A percentile compares a stretch with the other conserved stretches of the same genome.
phyloP scores from a whole-genome alignment of 2,113 vertebrate genomes.

The Dipodomys merriami region DNA sequence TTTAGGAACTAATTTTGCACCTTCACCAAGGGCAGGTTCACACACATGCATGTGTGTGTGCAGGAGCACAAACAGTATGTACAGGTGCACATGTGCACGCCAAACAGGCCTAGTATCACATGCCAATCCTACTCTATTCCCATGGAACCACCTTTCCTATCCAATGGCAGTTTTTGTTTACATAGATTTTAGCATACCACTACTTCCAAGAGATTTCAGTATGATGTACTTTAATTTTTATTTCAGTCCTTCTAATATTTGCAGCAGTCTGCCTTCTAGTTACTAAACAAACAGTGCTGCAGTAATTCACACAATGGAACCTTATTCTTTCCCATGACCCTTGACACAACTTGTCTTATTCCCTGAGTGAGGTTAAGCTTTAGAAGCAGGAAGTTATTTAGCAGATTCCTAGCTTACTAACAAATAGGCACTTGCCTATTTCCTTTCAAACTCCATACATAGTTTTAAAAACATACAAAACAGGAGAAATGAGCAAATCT shows the following conservation, averaged over 20 bases:
- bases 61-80: too few relatives aligned
- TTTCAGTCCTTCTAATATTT: not conserved
- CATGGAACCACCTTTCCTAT: not conserved
- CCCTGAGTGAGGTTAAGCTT: not conserved
- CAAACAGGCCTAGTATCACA: not conserved
- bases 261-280: not conserved
- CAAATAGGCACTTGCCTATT: not conserved
- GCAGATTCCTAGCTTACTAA: not conserved
- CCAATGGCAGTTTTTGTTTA: not conserved
- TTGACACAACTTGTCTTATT: not conserved
- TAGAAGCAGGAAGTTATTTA: not conserved
- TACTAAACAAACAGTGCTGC: not conserved
- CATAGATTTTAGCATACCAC: not conserved
- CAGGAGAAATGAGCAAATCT: slow-evolving; percentile 29
- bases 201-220: not conserved
- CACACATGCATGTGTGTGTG: too few relatives aligned
- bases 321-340: not conserved
- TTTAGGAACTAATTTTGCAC: not conserved
- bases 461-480: slow-evolving; percentile 34
- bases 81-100: not conserved
- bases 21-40: not conserved
- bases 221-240: not conserved
- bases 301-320: not conserved
- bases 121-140: too few relatives aligned
- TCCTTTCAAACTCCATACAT: slow-evolving; percentile 40